A percentile compares a stretch with the other conserved stretches of the same genome.
These are phyloP conservation scores for Caenorhabditis sp. DNA, from an alignment of 2,888 invertebrate genomes.

Conservation along the genomic window DNA sequence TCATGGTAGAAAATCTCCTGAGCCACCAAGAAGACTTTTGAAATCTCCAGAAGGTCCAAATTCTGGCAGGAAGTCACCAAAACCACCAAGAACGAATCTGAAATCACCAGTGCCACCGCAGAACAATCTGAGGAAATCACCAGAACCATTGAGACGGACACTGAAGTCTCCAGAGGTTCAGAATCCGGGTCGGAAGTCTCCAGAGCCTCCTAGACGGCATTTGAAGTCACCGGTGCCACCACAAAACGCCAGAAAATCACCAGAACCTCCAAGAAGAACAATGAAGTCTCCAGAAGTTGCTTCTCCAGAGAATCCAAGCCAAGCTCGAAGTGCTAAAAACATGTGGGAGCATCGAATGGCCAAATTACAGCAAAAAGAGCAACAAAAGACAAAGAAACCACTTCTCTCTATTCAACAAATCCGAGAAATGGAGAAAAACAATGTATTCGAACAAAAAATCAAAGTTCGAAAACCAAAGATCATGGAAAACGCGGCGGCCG, in stretches of 20 bases:
- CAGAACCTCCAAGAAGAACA: constrained; percentile 13
- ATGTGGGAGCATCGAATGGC: constrained; percentile 42
- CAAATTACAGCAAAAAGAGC: constrained; percentile 35
- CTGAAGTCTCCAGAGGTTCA: neutral
- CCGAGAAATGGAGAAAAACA: constrained; percentile 30
- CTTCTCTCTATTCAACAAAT: constrained; percentile 38
- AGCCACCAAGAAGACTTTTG: constrained; percentile 14
- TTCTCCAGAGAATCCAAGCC: neutral
- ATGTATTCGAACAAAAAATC: constrained; percentile 27
- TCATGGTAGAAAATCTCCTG: constrained; percentile 14
- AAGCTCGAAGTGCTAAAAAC: constrained; percentile 23
- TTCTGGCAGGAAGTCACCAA: too few species aligned
- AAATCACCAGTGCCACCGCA: too few species aligned
- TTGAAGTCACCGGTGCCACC: neutral
- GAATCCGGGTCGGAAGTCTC: too few species aligned
- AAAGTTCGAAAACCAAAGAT: constrained; percentile 10
- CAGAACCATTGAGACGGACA: too few species aligned
- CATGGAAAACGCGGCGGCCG: constrained; percentile 19
- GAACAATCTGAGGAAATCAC: too few species aligned
- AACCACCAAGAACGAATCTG: too few species aligned
- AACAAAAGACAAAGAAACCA: constrained; percentile 29
- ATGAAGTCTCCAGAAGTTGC: constrained; percentile 13
- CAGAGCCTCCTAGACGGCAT: neutral
- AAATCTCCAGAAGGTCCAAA: too few species aligned
- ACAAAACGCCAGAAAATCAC: constrained; percentile 21